A percentile compares a stretch with the other conserved stretches of the same genome.
phyloP scores from a whole-genome alignment of 2,888 invertebrate genomes.

The Fissipunctia ypsillon region DNA sequence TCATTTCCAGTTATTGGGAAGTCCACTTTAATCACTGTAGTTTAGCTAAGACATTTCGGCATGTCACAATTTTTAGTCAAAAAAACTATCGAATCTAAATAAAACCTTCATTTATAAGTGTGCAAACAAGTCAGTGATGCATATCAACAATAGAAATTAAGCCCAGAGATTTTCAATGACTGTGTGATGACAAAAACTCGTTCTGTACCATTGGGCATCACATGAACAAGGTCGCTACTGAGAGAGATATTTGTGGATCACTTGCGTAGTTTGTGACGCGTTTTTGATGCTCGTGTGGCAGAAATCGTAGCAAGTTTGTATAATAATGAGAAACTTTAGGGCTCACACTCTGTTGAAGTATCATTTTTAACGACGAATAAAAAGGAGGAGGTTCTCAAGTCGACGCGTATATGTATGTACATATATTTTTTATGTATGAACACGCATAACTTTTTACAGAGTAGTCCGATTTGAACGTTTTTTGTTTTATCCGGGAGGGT shows the following conservation, averaged over 20 bases:
- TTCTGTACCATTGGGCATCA: conserved; percentile 40
- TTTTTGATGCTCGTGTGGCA: neutral
- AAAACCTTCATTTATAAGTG: conserved; percentile 48
- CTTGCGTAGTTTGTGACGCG: neutral
- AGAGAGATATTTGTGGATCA: conserved; percentile 35
- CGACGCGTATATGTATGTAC: too few species aligned
- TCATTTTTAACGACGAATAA: too few species aligned
- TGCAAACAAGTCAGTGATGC: conserved; percentile 58
- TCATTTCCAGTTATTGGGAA: neutral
- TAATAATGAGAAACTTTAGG: neutral
- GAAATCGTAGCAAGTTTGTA: neutral
- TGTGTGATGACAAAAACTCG: conserved; percentile 47
- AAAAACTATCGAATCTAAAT: conserved; percentile 27
- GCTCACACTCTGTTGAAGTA: neutral
- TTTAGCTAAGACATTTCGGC: neutral
- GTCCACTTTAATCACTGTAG: neutral
- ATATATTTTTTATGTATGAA: too few species aligned
- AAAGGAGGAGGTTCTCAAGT: too few species aligned
- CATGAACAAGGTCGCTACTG: conserved; percentile 49
- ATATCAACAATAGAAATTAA: conserved; percentile 59
- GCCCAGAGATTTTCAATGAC: conserved; percentile 46
- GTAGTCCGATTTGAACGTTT: too few species aligned
- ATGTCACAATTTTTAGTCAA: neutral
- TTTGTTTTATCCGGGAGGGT: too few species aligned
- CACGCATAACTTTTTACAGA: too few species aligned